Conservation (phyloP, 2,888 invertebrate genomes). For the Macrophya annulata region DNA sequence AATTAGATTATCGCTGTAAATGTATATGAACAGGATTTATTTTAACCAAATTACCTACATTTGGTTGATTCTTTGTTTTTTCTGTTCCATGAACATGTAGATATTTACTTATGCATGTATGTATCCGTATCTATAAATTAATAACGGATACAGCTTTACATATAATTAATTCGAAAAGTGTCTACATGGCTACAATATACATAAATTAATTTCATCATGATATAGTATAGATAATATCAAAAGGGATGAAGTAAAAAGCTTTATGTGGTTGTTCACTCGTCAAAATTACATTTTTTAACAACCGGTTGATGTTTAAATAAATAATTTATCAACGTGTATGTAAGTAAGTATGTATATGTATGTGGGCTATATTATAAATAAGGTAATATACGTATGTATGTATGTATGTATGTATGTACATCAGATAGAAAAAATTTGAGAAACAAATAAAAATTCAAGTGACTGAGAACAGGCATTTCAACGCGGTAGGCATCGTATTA, state of each 20-base stretch:
- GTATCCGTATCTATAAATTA: not conserved
- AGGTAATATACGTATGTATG: not conserved
- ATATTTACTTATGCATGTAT: not conserved
- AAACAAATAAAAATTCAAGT: slow-evolving; percentile 25
- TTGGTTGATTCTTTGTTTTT: not conserved
- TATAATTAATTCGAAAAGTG: not conserved
- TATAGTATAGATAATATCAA: not conserved
- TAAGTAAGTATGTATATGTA: not conserved
- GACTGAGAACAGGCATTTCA: slow-evolving; percentile 6
- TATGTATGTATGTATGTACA: not conserved
- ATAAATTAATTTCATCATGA: not conserved
- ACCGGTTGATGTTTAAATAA: not conserved
- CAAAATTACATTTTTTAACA: not conserved
- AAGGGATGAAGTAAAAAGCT: not conserved
- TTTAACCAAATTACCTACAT: not conserved
- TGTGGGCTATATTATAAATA: not conserved
- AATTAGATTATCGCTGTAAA: not conserved
- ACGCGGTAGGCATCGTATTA: slow-evolving; percentile 41
- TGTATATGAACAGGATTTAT: not conserved
- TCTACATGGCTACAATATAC: not conserved
- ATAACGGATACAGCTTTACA: not conserved
- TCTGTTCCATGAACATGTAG: not conserved
- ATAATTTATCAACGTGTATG: not conserved
- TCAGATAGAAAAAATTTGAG: not conserved
- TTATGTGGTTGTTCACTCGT: not conserved